Base-by-base conservation (phyloP, 2,113 vertebrate genomes). In the Notechis scutatus region DNA sequence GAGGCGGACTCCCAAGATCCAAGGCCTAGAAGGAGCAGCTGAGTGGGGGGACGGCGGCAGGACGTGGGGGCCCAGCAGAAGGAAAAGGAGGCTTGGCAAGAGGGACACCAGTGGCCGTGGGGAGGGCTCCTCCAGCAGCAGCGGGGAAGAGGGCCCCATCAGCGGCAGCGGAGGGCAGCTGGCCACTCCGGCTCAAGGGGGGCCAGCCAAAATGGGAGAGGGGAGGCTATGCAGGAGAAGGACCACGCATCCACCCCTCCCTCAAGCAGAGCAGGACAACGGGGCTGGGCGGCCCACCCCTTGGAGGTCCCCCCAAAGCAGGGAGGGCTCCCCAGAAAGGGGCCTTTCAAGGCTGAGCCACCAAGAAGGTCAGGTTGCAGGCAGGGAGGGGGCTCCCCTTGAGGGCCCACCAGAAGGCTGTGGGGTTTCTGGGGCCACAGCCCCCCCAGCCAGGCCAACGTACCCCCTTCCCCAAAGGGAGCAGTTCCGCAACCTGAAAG, bases 141-240 rank as follows among this genome's bases (percentile, higher is more conserved):
- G 61, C 2, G 21, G 26, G 7, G 87, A 24, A 11, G 87, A 14
- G 87, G 3, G 50, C 0, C 0, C 3, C 4, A 11, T 7, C 23
- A 42, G 12, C 1, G 42, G 20, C 42, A n/a, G 57, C 1, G 39
- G 3, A 47, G 45, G 50, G 15, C 15, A 50, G 45, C 6, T 26
- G 1, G 0, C 15, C 1, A 0, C 1, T 45, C 8, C 0, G 3
- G 6, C 26, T 10, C 42, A 29, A 26, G 23, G 47, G 47, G 23
- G 47, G 47, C 12, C 34, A 26, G 12, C 23, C 88, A 24, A 34
- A 42, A 57, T 0, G 3, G 26, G 24, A 2, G 56, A 45, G 23
- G 4, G 39, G 56, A 6, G 55, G 14, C 1, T 1, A 7, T 24
- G 24, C 5, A 42, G 56, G 23, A 26, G 21, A 26, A 15, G 59